Conservation (phyloP, 1,140 invertebrate genomes). For the Hormaphis cornu region DNA sequence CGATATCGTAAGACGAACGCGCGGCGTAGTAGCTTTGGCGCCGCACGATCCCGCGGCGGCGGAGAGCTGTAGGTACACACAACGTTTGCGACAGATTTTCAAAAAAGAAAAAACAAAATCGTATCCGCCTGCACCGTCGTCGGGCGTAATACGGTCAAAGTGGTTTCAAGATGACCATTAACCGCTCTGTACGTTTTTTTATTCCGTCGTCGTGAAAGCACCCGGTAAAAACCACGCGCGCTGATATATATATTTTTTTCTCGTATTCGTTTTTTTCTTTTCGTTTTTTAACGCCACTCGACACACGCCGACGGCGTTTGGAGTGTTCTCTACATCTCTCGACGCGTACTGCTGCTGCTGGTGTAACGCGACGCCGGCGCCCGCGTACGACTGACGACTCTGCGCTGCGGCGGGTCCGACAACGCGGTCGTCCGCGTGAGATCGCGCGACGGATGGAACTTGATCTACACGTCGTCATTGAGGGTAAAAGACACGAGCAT, state of each 20-base stretch:
- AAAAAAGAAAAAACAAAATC: neutral
- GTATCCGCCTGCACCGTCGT: neutral
- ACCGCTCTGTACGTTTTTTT: constrained; percentile 1
- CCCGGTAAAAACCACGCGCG: neutral
- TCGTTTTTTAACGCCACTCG: constrained; percentile 11
- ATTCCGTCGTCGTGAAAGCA: neutral
- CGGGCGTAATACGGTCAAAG: neutral
- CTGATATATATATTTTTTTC: too few relatives aligned
- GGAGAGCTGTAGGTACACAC: neutral
- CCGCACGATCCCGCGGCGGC: neutral
- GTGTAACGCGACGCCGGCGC: too few relatives aligned
- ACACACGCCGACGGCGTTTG: neutral
- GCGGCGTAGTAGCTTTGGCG: too few relatives aligned
- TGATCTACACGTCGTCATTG: too few relatives aligned
- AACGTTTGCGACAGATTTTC: too few relatives aligned
- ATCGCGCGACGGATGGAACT: too few relatives aligned
- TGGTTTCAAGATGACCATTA: constrained; percentile 23
- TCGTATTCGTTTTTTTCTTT: neutral
- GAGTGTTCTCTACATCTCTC: constrained; percentile 4
- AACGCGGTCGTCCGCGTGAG: too few relatives aligned
- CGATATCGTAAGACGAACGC: too few relatives aligned
- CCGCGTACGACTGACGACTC: too few relatives aligned
- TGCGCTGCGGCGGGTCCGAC: too few relatives aligned
- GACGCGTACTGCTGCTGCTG: too few relatives aligned
- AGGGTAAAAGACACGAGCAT: too few relatives aligned